Evolutionary conservation across 2,888 invertebrate species (phyloP), one percentile per base, ranked within the genome.

Genomic region (Lithodes maja): DNA sequence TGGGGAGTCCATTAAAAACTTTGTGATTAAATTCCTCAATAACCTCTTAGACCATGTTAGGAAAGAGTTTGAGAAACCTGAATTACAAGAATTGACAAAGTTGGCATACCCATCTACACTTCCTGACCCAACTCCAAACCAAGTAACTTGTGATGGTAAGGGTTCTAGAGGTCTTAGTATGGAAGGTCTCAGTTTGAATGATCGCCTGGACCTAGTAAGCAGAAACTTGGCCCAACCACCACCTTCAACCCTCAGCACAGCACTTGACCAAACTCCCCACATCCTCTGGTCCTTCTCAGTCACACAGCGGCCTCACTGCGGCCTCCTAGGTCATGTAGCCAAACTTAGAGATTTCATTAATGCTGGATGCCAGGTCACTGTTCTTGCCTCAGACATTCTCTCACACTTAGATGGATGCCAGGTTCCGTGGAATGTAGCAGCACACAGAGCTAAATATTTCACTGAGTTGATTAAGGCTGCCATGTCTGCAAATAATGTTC

Each of bases 1-100:
- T 94, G 99, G 99, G 50, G 99, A 96, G 17, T 99, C 99, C 94
- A 95, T 99, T 92, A 99, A 99, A 94, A 95, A 94, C 68, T 96
- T 97, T 33, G 97, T 97, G 5, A 98, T 97, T 94, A 94, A 94
- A 90, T 96, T 96, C 93, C 96, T 99, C 49, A 99, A 99, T 94
- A 95, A 95, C 93, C 94, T 99, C 71, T 94, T 99, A 92, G 97
- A 96, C 89, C 99, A 99, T 17, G 97, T 99, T 92, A 96, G 98
- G 92, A 96, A 97, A 93, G 95, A 95, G 92, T 99, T 99, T 93
- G 96, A 97, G 93, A 95, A 95, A 78, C 95, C 97, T 0, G 96
- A 97, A 93, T 94, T 99, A 88, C 96, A 97, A 93, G 96, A 96
- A 93, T 94, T 99, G 15, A 95, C 96, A 81, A 95, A 95, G 89